Evolutionary conservation across 2,797 vertebrate species (phyloP), one percentile per base, ranked within the genome.

Genomic region (Mus minutoides): DNA sequence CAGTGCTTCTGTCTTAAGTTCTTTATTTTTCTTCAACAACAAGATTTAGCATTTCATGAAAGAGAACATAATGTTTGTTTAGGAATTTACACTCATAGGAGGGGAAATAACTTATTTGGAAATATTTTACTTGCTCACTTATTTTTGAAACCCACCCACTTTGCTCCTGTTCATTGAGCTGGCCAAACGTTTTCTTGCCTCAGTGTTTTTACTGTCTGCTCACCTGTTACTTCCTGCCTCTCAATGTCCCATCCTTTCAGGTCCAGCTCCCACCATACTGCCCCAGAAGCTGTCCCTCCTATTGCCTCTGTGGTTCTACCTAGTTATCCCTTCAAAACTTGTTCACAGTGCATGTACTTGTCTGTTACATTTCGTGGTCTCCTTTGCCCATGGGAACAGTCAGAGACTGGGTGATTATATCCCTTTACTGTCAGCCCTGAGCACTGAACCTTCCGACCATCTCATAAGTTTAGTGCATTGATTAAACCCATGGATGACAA

Each of bases 31-130:
- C 76, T 78, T 31, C 56, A 97, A 62, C 13, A 64, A 85, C 56
- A 83, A 71, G 31, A 88, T 90, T 93, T 77, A 54, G 90, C 73
- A 76, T 94, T 76, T 93, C 46, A 83, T 92, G 29, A 73, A 96
- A 83, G 62, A 56, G 71, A 92, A 80, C 19, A 49, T 85, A 96
- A 80, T 76, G 43, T 80, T 89, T 91, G 26, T 86, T 92, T 79
- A 58, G 76, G 69, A 90, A 62, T 91, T 88, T 87, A 52, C 0
- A 69, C 60, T 88, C 29, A 4, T 90, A 71, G 71, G 82, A 76
- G 46, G 64, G 64, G 10, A 88, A 54, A 43, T 75, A 58, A 56
- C n/a, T 56, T 56, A 75, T 56, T 86, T 56, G n/a, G 85, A 56
- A 88, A 75, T 88, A 58, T 79, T 80, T 56, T 11, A 29, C 43